Evolutionary conservation across 2,888 invertebrate genomes (phyloP), one percentile per base, ranked within the genome.

Genomic region (Rhorus exstirpatorius): DNA sequence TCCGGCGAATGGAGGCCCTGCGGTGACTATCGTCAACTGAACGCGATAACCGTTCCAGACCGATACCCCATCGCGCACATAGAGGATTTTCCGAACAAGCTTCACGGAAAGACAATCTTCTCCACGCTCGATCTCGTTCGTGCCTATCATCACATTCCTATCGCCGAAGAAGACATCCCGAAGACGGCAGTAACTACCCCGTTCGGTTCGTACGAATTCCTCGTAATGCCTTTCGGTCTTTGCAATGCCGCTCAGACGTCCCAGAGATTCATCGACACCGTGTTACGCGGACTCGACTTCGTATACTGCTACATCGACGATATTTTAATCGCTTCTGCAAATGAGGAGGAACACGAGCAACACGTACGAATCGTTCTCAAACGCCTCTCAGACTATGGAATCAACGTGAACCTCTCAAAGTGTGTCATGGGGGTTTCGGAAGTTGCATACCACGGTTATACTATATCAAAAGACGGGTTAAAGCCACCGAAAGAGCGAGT

Each of bases 141-240:
- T 21, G 79, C 84, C 0, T 84, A 51, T 41, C 79, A 0, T 74
- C 81, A 0, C 87, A 83, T 1, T 87, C 90, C 75, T 80, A 89
- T 4, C n/a, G n/a, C n/a, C n/a, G n/a, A n/a, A n/a, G n/a, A n/a
- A n/a, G n/a, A n/a, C n/a, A n/a, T n/a, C n/a, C 80, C 35, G 0
- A 89, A 91, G 63, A 89, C 89, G 0, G 89, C 87, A 0, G 84
- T 88, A 8, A 86, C 72, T 0, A 89, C 87, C 6, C 88, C 88
- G 0, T 89, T 89, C 58, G 87, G 87, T 1, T 80, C 89, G 6
- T 89, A 84, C 63, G 77, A 72, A 46, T 82, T 74, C 35, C 38
- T 46, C 38, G 65, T 84, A 84, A n/a, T n/a, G n/a, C n/a, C n/a
- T n/a, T n/a, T n/a, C n/a, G n/a, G n/a, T n/a, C n/a, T n/a, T n/a